These are phyloP conservation scores for Papilio helenus DNA, from an alignment of 1,140 invertebrate species.

Conservation along the genomic window DNA sequence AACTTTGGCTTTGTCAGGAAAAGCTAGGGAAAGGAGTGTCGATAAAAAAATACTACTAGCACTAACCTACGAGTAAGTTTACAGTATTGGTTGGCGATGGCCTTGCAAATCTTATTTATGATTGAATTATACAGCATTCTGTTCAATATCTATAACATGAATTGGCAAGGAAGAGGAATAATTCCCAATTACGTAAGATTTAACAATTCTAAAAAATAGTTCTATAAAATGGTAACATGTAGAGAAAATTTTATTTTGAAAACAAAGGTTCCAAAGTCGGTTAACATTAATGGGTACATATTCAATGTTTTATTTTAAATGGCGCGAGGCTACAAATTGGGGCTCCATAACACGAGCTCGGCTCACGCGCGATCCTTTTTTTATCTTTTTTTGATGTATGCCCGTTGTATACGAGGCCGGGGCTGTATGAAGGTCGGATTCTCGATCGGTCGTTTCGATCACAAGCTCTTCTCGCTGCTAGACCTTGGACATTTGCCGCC, in stretches of 20 bases:
- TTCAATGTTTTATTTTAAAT: slow-evolving; percentile 58
- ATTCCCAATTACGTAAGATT: not conserved
- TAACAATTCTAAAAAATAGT: not conserved
- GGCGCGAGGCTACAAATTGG: slow-evolving; percentile 67
- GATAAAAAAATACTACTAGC: too few species aligned
- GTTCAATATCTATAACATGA: too few species aligned
- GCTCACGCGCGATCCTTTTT: slow-evolving; percentile 56
- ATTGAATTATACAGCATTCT: too few species aligned
- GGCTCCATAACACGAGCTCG: slow-evolving; percentile 56
- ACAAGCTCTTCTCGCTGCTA: slow-evolving; percentile 11
- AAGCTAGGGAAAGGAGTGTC: too few species aligned
- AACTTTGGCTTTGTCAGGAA: too few species aligned
- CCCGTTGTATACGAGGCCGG: slow-evolving; percentile 55
- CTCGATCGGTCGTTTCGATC: slow-evolving; percentile 34
- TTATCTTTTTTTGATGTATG: slow-evolving; percentile 56
- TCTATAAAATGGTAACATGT: slow-evolving; percentile 23
- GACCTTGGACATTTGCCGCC: slow-evolving; percentile 7
- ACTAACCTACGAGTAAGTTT: too few species aligned
- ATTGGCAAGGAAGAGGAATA: too few species aligned
- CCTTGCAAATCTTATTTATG: too few species aligned
- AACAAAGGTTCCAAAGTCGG: slow-evolving; percentile 14
- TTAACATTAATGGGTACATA: slow-evolving; percentile 23
- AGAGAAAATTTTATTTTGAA: not conserved
- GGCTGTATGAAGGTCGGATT: slow-evolving; percentile 53
- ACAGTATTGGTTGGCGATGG: too few species aligned